Evolutionary conservation across 2,113 vertebrate genomes (phyloP), one percentile per base, ranked within the genome.

Genomic region (Epinephelus moara): DNA sequence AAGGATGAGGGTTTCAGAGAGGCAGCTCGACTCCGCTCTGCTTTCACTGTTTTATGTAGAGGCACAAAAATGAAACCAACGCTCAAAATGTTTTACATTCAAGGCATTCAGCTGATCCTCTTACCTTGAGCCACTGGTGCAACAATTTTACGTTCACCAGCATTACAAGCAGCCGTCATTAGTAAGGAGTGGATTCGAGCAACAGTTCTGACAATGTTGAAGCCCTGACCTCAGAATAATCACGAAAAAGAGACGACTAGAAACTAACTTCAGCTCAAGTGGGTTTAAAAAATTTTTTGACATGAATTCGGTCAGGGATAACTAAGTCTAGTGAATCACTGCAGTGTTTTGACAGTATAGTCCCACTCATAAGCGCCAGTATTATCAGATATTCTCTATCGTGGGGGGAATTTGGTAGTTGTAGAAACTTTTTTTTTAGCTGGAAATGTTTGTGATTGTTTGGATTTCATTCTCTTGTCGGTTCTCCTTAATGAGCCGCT

Each of bases 1-100:
- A 45, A 45, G 42, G 42, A 45, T 12, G 42, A 45, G 33, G 6
- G 42, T 45, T 2, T 37, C 60, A 33, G 2, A 27, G 27, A 33
- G 52, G 27, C 52, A 45, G 37, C 30, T 4, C 7, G 2, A 33
- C 55, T 50, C n/a, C 9, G n/a, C 53, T 77, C 64, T 40, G 37
- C 57, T 67, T 33, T 72, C 68, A 53, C 25, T 18, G 12, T 10
- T 60, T 70, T 67, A 71, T 2, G 3, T 27, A 66, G 47, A 10
- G 11, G 21, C 75, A 40, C 11, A 27, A 63, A 50, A 60, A 57
- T 25, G 2, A 59, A 79, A 70, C 21, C 19, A n/a, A 11, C 45
- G 30, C 63, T 25, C 30, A 12, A 57, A 63, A 57, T 33, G 45
- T 75, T 83, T 74, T 15, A 19, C 25, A 61, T 77, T 64, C 2